A percentile compares a stretch with the other conserved stretches of the same genome.
Evolutionary conservation across 2,797 vertebrate genomes (phyloP).

Genomic region (Phoeniculus purpureus): DNA sequence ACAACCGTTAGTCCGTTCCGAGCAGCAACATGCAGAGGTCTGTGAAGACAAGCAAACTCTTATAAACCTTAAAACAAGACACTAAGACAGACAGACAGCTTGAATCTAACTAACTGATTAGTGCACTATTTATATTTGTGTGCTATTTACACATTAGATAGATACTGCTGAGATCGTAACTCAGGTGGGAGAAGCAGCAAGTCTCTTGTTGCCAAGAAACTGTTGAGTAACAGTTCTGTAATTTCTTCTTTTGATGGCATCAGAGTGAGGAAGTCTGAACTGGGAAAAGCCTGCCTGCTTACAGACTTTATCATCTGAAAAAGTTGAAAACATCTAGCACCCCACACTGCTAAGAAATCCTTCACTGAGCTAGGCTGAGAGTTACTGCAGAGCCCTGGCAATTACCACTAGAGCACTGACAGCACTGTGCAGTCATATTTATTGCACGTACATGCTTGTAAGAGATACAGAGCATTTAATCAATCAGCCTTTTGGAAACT

Average conservation of each 20-base stretch:
- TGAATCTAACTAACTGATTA: background rate
- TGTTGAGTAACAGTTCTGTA: background rate
- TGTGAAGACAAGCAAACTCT: constrained; percentile 67
- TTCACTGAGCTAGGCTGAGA: background rate
- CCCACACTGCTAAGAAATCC: background rate
- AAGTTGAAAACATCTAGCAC: background rate
- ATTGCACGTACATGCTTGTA: background rate
- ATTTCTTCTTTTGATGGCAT: background rate
- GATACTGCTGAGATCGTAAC: background rate
- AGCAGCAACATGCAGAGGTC: constrained; percentile 97
- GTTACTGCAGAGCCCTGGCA: background rate
- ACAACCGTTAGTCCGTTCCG: constrained; percentile 96
- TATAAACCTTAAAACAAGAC: constrained; percentile 18
- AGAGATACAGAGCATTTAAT: background rate
- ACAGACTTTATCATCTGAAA: background rate
- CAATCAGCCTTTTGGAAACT: background rate
- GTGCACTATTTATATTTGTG: background rate
- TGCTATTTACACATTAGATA: background rate
- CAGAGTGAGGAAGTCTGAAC: background rate
- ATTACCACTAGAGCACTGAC: background rate
- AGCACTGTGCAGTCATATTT: background rate
- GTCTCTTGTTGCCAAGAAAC: background rate
- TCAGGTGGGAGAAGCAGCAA: background rate
- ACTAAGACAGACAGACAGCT: background rate
- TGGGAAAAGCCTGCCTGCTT: background rate